phyloP scores from a whole-genome alignment of 2,888 invertebrate species.

The Anorthoa munda region DNA sequence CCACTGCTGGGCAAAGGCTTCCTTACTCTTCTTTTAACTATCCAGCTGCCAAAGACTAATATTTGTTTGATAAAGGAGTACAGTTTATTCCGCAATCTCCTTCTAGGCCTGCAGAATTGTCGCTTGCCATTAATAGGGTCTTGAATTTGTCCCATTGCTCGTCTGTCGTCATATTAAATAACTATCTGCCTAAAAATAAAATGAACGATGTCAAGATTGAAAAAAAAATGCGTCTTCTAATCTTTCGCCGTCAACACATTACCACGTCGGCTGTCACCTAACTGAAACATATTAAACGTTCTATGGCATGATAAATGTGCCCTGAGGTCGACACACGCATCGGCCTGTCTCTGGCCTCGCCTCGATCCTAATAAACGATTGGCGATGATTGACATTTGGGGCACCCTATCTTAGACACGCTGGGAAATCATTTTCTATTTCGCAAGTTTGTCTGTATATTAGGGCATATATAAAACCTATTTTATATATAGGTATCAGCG shows the following conservation, averaged over 20 bases:
- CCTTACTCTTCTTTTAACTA: too few species aligned
- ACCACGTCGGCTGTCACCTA: constrained; percentile 83
- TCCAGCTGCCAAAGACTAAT: too few species aligned
- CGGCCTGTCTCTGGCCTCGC: constrained; percentile 73
- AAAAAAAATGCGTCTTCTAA: constrained; percentile 74
- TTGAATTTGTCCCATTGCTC: too few species aligned
- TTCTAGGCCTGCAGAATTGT: too few species aligned
- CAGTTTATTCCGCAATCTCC: too few species aligned
- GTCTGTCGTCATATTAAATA: constrained; percentile 10
- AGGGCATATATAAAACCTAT: neutral
- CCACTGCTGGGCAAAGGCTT: too few species aligned
- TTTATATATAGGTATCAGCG: neutral
- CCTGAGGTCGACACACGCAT: constrained; percentile 77
- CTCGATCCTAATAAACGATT: constrained; percentile 87
- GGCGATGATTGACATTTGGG: constrained; percentile 85
- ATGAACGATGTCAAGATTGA: constrained; percentile 54
- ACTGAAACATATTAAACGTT: constrained; percentile 88
- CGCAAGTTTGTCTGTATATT: constrained; percentile 12
- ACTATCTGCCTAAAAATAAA: constrained; percentile 11
- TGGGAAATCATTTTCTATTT: constrained; percentile 67
- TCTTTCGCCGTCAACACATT: constrained; percentile 74
- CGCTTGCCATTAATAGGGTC: too few species aligned
- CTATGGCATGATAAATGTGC: constrained; percentile 88
- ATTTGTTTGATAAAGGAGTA: too few species aligned
- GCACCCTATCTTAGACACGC: constrained; percentile 64